A percentile compares a stretch with the other conserved stretches of the same genome.
Evolutionary conservation across 2,113 vertebrate species (phyloP).

Genomic region (Ibidorhyncha struthersii): DNA sequence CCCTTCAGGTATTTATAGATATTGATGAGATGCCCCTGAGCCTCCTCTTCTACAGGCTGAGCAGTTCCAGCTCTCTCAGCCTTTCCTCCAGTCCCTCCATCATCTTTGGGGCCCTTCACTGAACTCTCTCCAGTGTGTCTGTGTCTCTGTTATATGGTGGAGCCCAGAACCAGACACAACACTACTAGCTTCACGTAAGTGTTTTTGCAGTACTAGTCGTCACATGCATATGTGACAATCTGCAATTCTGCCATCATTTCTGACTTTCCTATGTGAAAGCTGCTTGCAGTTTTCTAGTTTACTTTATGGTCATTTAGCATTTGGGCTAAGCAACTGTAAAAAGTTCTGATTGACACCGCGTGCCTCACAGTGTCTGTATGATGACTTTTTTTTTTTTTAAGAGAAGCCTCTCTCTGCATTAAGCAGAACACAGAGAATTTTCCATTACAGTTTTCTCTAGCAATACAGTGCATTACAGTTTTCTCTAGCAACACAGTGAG

Average conservation of each 20-base stretch:
- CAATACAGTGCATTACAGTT: background rate
- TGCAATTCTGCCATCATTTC: background rate
- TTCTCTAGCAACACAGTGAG: background rate
- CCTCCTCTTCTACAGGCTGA: background rate
- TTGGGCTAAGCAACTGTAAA: background rate
- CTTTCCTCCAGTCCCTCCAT: background rate
- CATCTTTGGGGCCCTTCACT: background rate
- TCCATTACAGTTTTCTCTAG: background rate
- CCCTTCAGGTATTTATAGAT: background rate
- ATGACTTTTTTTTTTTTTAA: background rate
- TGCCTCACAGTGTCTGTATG: background rate
- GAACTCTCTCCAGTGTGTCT: background rate
- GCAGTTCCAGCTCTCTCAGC: background rate
- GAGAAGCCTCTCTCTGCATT: background rate
- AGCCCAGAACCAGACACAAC: background rate
- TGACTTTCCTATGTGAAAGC: background rate
- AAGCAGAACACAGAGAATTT: background rate
- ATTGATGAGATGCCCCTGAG: background rate
- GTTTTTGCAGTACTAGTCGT: background rate
- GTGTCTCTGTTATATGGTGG: accelerated
- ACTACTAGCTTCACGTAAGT: accelerated
- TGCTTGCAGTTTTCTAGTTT: background rate
- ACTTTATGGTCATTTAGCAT: background rate
- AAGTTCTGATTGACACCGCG: background rate
- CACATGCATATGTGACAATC: too few species aligned